phyloP scores from a whole-genome alignment of 2,888 invertebrate genomes.

The Orchesella flavescens region DNA sequence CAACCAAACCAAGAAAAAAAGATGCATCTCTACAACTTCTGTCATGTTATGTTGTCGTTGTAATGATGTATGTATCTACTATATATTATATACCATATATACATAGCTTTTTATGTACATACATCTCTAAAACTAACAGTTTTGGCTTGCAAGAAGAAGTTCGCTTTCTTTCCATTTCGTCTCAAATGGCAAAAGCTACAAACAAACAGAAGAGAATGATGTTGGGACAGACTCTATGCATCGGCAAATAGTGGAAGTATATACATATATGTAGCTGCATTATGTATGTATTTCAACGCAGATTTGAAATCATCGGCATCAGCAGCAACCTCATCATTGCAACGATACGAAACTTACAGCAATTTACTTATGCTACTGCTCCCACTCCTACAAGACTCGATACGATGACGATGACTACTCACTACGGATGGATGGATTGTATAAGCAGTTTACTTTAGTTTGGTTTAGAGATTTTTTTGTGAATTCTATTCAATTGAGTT shows the following conservation, averaged over 20 bases:
- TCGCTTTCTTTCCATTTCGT: slow-evolving; percentile 27
- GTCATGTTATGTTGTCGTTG: neutral
- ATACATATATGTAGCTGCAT: no score
- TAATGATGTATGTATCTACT: neutral
- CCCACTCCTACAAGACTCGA: slow-evolving; percentile 6
- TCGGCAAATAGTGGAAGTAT: no score
- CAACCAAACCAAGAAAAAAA: no score
- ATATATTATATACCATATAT: no score
- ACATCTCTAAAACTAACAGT: no score
- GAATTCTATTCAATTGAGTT: slow-evolving; percentile 55
- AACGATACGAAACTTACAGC: slow-evolving; percentile 10
- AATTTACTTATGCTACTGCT: neutral
- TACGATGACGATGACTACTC: slow-evolving; percentile 13
- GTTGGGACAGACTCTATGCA: no score
- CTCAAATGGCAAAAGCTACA: slow-evolving; percentile 39
- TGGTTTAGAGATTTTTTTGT: slow-evolving; percentile 59
- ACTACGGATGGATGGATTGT: slow-evolving; percentile 55
- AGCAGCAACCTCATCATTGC: neutral
- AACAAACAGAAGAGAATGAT: slow-evolving; percentile 11
- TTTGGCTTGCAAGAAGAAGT: neutral
- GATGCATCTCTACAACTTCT: neutral
- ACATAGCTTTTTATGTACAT: no score
- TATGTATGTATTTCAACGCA: no score
- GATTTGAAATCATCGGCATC: slow-evolving; percentile 42
- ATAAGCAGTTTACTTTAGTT: slow-evolving; percentile 60